Conservation (phyloP, 2,888 invertebrate species). For the Polydrusus pterygomalis region DNA sequence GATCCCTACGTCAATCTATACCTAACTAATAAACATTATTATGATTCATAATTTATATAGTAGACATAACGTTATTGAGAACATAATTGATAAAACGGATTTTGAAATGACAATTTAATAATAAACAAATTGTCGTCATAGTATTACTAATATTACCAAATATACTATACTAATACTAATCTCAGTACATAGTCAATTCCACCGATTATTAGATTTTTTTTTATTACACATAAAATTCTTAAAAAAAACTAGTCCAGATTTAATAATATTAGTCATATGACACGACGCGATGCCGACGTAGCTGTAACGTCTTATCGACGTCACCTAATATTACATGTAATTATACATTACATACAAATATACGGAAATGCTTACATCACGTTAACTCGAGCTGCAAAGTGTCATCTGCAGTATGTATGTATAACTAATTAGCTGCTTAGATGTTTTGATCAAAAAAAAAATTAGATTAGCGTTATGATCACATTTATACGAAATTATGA, state of each 20-base stretch:
- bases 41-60: slow-evolving; percentile 1
- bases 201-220: neutral
- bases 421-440: no score
- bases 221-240: neutral
- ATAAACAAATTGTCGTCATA: slow-evolving; percentile 12
- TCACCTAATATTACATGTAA: no score
- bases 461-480: no score
- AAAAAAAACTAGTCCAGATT: neutral
- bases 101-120: neutral
- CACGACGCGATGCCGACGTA: neutral
- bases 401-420: no score
- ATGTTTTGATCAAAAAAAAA: no score
- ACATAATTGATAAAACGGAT: slow-evolving; percentile 15
- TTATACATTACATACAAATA: no score
- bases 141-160: slow-evolving; percentile 5
- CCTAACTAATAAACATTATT: neutral
- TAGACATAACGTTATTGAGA: slow-evolving; percentile 17
- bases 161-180: neutral
- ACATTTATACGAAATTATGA: no score
- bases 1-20: neutral
- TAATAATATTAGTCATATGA: neutral
- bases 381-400: no score
- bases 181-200: slow-evolving; percentile 1
- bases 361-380: no score
- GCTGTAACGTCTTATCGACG: no score